Evolutionary conservation across 2,888 invertebrate genomes (phyloP).

Genomic region (Zhengitettix transpicula): DNA sequence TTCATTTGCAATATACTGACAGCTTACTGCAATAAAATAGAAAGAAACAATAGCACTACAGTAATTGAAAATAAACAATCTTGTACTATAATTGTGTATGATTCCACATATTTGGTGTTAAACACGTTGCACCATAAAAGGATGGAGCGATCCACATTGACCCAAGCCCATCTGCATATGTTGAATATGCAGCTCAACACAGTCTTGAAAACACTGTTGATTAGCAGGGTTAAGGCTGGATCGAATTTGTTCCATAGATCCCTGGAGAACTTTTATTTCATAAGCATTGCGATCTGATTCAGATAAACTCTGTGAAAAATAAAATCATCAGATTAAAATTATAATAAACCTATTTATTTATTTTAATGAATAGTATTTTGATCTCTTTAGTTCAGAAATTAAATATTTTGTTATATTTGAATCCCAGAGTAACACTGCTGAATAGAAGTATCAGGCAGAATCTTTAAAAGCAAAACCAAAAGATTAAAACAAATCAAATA

Average conservation of each 20-base stretch:
- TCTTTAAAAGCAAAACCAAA: too few relatives aligned
- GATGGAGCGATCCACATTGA: slow-evolving; percentile 4
- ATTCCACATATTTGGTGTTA: not conserved
- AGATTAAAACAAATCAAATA: too few relatives aligned
- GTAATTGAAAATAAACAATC: too few relatives aligned
- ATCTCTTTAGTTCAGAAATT: too few relatives aligned
- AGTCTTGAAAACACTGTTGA: slow-evolving; percentile 64
- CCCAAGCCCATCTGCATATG: slow-evolving; percentile 44
- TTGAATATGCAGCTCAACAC: slow-evolving; percentile 82
- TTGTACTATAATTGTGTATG: too few relatives aligned
- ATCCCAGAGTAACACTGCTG: too few relatives aligned
- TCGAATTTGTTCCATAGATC: slow-evolving; percentile 80
- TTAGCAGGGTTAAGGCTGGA: slow-evolving; percentile 58
- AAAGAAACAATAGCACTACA: too few relatives aligned
- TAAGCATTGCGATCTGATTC: slow-evolving; percentile 77
- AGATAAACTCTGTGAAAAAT: slow-evolving; percentile 36
- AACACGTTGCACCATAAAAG: slow-evolving; percentile 6
- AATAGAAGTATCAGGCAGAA: too few relatives aligned
- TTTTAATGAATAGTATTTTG: not conserved
- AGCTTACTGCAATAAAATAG: too few relatives aligned
- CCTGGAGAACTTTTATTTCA: slow-evolving; percentile 77
- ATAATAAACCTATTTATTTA: not conserved
- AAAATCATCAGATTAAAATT: slow-evolving; percentile 5
- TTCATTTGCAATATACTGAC: too few relatives aligned
- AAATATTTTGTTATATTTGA: too few relatives aligned